A percentile compares a stretch with the other conserved stretches of the same genome.
phyloP scores from a whole-genome alignment of 2,113 vertebrate genomes.

The Erythrocercus mccallii region DNA sequence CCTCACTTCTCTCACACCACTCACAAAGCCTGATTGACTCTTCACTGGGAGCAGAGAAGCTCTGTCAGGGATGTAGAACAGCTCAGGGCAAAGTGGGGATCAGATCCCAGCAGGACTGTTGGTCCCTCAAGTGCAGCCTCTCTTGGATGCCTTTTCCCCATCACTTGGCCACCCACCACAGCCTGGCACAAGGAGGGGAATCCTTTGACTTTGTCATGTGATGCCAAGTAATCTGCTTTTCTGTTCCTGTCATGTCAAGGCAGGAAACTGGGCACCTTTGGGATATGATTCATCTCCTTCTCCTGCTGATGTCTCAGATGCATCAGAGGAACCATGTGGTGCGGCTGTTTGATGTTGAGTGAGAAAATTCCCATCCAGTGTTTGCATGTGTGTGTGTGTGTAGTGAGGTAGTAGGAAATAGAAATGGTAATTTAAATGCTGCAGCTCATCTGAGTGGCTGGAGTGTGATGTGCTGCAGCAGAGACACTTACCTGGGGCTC shows the following conservation, averaged over 20 bases:
- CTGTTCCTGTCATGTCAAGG: not conserved
- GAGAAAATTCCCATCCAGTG: not conserved
- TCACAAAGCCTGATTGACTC: not conserved
- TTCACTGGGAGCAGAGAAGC: not conserved
- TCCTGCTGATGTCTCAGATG: not conserved
- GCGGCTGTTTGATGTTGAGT: not conserved
- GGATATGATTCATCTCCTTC: not conserved
- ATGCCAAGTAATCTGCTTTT: not conserved
- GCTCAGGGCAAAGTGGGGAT: not conserved
- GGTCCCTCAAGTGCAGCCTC: not conserved
- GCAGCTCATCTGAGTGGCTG: not conserved
- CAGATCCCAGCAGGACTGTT: not conserved
- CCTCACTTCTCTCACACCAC: fast-evolving
- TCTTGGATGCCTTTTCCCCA: not conserved
- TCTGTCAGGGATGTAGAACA: not conserved
- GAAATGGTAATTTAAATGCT: not conserved
- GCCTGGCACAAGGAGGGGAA: not conserved
- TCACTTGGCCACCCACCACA: not conserved
- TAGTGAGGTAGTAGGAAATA: not conserved
- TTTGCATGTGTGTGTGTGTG: not conserved
- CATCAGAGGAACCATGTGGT: not conserved
- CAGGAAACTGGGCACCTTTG: not conserved
- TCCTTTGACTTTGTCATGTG: not conserved
- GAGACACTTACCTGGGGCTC: constrained; percentile 51
- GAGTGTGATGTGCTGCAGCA: not conserved